These are phyloP conservation scores for Polydesmus complanatus DNA, from an alignment of 2,888 invertebrate genomes.

Conservation along the genomic window DNA sequence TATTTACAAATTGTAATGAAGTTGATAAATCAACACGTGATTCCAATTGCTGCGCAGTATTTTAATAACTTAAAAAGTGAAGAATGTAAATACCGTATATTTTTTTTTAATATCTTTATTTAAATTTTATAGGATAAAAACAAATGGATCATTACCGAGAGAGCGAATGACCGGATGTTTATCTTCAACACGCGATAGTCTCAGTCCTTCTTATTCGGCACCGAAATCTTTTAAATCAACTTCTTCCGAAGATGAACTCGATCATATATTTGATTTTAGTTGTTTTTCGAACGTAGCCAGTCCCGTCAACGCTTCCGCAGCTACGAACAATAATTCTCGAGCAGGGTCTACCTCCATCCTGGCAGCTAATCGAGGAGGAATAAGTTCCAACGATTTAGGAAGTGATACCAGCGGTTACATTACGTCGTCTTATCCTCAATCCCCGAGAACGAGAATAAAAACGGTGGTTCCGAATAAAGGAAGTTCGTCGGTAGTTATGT, in stretches of 20 bases:
- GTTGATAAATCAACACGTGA: no score
- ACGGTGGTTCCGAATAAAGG: conserved; percentile 23
- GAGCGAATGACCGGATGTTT: conserved; percentile 27
- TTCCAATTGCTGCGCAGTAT: no score
- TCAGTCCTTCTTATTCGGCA: conserved; percentile 13
- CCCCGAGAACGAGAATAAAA: conserved; percentile 30
- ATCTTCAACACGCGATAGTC: conserved; percentile 8
- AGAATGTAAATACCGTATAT: no score
- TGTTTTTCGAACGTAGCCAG: not conserved
- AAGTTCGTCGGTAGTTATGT: not conserved
- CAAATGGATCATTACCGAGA: conserved; percentile 73
- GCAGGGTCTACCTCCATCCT: not conserved
- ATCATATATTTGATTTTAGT: conserved; percentile 27
- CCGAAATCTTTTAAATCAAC: conserved; percentile 21
- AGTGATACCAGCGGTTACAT: not conserved
- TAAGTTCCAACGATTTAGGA: conserved; percentile 26
- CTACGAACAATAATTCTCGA: not conserved
- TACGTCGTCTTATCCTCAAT: conserved; percentile 26
- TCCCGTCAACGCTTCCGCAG: not conserved
- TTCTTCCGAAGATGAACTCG: conserved; percentile 29
- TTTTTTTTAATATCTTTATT: not conserved
- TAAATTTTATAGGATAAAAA: conserved; percentile 54
- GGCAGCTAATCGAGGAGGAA: not conserved
- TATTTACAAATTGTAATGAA: no score
- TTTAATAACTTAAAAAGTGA: not conserved